phyloP scores from a whole-genome alignment of 1,140 invertebrate genomes.

The Drosophila funebris region DNA sequence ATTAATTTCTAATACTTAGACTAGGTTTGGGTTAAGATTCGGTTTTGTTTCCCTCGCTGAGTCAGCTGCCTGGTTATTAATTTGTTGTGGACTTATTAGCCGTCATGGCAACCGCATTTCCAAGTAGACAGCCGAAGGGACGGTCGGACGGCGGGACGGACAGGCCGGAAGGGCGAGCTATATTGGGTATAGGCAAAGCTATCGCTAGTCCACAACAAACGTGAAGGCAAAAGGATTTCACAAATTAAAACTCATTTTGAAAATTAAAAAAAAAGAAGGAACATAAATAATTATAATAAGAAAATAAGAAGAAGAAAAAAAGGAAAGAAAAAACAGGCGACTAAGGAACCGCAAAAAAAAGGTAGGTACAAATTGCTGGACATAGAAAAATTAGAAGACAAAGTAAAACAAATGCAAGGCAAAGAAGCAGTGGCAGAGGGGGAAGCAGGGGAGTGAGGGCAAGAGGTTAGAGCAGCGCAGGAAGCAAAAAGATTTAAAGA shows the following conservation, averaged over 20 bases:
- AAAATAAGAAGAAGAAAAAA: background rate
- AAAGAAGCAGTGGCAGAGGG: slow-evolving; percentile 2
- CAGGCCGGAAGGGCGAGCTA: background rate
- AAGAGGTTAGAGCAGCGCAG: slow-evolving; percentile 28
- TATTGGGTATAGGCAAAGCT: background rate
- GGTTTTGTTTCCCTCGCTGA: background rate
- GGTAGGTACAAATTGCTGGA: slow-evolving; percentile 73
- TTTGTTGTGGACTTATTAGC: slow-evolving; percentile 35
- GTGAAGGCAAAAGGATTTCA: slow-evolving; percentile 51
- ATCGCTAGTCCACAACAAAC: slow-evolving; percentile 15
- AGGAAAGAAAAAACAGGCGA: background rate
- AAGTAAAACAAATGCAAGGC: slow-evolving; percentile 1
- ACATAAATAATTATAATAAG: slow-evolving; percentile 8
- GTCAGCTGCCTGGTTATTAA: slow-evolving; percentile 16
- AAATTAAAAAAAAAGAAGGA: slow-evolving; percentile 1
- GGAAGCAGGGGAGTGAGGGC: background rate
- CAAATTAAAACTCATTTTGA: slow-evolving; percentile 61
- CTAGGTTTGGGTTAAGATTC: background rate
- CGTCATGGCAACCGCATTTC: slow-evolving; percentile 37
- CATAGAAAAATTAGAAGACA: slow-evolving; percentile 76
- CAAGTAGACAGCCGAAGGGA: slow-evolving; percentile 3
- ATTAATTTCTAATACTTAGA: background rate
- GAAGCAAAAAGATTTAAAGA: slow-evolving; percentile 41
- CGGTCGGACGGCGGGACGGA: background rate
- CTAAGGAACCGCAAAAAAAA: slow-evolving; percentile 37